These are phyloP conservation scores for Lathamus discolor DNA, from an alignment of 2,113 vertebrate species.

Conservation along the genomic window DNA sequence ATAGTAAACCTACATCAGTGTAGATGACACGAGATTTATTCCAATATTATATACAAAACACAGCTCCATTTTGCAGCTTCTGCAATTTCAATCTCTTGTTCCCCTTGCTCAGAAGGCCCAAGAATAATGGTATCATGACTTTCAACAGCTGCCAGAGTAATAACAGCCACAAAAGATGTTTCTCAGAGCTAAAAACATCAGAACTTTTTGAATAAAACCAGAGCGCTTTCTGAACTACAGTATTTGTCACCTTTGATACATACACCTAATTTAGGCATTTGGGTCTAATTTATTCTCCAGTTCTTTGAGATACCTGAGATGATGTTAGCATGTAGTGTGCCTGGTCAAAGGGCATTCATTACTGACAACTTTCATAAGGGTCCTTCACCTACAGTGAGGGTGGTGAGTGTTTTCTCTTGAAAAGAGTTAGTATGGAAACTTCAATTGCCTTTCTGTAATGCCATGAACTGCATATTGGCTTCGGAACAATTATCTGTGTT, in stretches of 20 bases:
- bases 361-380: neutral
- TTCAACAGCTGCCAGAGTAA: neutral
- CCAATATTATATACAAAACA: neutral
- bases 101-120: neutral
- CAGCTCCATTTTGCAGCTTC: neutral
- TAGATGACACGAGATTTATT: neutral
- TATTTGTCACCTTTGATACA: neutral
- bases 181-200: neutral
- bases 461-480: neutral
- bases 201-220: neutral
- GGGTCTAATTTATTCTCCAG: neutral
- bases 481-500: neutral
- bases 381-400: neutral
- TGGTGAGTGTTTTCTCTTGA: neutral
- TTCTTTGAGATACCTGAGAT: neutral
- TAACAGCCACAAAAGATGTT: neutral
- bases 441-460: neutral
- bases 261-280: neutral
- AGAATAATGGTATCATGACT: neutral
- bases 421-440: neutral
- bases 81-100: neutral
- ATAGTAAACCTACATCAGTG: neutral
- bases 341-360: neutral
- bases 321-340: neutral
- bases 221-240: neutral